Evolutionary conservation across 2,797 vertebrate species (phyloP), one percentile per base, ranked within the genome.

Genomic region (Hybognathus amarus): DNA sequence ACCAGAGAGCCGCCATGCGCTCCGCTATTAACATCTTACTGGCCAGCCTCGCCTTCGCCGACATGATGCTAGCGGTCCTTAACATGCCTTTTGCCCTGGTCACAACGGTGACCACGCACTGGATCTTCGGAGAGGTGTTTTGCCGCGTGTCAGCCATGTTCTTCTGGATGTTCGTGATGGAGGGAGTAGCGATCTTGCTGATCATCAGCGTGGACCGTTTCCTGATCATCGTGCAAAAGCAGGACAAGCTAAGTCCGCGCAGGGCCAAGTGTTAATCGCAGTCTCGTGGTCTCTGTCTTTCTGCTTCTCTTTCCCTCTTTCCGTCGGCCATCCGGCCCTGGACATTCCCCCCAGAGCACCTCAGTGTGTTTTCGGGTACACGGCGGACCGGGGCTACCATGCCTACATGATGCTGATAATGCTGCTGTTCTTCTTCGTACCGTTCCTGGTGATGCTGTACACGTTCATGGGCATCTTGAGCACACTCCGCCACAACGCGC

Each of bases 21-120:
- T 99, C 98, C 0, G 98, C 98, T 79, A 99, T 99, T 93, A 99
- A 99, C 92, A 98, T 99, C 91, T 96, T 99, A 52, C 90, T 99
- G 82, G 98, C 98, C 54, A 99, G 97, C 90, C 91, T 99, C 91
- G 98, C 98, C 40, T 98, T 98, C 83, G 96, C 97, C 8, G 98
- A 99, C 91, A 96, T 98, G 96, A 94, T 98, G 94, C 94, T 99
- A 85, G 97, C 98, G 42, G 92, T 97, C 88, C 93, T 98, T 82
- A 98, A 97, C 92, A 97, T 99, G 97, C 97, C 98, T 56, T 97
- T 98, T 59, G 97, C 97, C 79, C 89, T 99, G 85, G 93, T 98
- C 63, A 97, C 97, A 1, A 94, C 97, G 40, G 92, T 97, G 84
- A 97, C 97, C 82, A 96, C 96, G 1, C 91, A 75, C 13, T 99